Base-by-base conservation (phyloP, 1,140 invertebrate species). In the Drosophila eugracilis region DNA sequence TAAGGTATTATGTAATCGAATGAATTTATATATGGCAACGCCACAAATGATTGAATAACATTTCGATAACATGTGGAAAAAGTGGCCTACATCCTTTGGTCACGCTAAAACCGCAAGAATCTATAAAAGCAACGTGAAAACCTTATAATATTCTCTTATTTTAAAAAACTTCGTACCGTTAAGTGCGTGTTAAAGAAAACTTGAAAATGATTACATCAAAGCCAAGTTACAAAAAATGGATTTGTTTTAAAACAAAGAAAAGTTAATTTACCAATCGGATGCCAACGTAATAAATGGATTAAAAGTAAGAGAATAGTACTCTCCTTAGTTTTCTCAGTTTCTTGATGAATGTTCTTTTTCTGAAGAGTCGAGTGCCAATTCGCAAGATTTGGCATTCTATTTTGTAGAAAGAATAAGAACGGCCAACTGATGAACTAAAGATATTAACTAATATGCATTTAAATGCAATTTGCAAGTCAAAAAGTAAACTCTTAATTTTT, bases 381-480 rank as follows among this genome's bases (percentile, higher is more conserved):
- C 15, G 53, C 42, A 71, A 75, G 60, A 44, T 4, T 41, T 30
- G 24, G 42, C 49, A 69, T 63, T 88, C 78, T 59, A 4, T 32
- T 59, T 47, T 88, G 83, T 88, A 45, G 83, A 88, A 89, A 85
- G 86, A 81, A 89, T 89, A 89, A 89, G 85, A 89, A 89, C 85
- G 85, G 85, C 85, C 85, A 89, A 86, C 85, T 89, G 85, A 89
- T 83, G 3, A 22, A 36, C 21, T 30, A 36, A 7, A 37, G 9
- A n/a, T 6, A 5, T 10, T 21, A 39, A 42, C 12, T 24, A 24
- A 24, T 15, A 1, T 21, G 15, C 4, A 22, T 59, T 19, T 9
- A 19, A 39, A n/a, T 42, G 17, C 9, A 45, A 10, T n/a, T 1
- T 21, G 5, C 1, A 15, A 62, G 30, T 21, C 15, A 28, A 28